Conservation (phyloP, 2,888 invertebrate species). For the Epicampocera succincta region DNA sequence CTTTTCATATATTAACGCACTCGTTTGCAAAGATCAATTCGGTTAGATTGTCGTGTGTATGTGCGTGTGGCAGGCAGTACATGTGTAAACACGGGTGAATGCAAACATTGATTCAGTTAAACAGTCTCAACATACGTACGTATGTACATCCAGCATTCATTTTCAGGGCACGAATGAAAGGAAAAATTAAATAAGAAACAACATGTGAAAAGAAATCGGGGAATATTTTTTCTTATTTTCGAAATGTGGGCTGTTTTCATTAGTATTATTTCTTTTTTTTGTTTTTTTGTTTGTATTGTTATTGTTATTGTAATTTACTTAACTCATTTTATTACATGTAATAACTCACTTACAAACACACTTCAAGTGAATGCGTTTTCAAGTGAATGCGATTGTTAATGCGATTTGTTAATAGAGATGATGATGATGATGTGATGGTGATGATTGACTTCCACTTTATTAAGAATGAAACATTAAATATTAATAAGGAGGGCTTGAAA, state of each 20-base stretch:
- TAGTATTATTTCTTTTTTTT: conserved; percentile 22
- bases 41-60: neutral
- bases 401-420: conserved; percentile 43
- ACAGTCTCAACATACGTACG: conserved; percentile 38
- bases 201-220: conserved; percentile 15
- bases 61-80: neutral
- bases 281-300: too few relatives aligned
- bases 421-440: conserved; percentile 54
- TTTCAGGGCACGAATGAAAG: conserved; percentile 1
- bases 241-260: conserved; percentile 54
- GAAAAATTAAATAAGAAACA: conserved; percentile 26
- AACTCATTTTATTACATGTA: conserved; percentile 43
- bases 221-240: conserved; percentile 13
- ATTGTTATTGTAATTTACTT: conserved; percentile 56
- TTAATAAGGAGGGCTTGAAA: conserved; percentile 54
- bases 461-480: conserved; percentile 4
- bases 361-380: conserved; percentile 43
- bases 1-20: conserved; percentile 36
- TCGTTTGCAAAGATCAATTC: conserved; percentile 25
- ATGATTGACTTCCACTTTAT: conserved; percentile 66
- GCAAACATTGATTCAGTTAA: conserved; percentile 54
- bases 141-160: conserved; percentile 34
- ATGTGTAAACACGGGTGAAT: conserved; percentile 43
- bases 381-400: conserved; percentile 28
- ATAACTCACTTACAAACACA: conserved; percentile 48